phyloP scores from a whole-genome alignment of 1,140 invertebrate species.

The Drosophila lowei region DNA sequence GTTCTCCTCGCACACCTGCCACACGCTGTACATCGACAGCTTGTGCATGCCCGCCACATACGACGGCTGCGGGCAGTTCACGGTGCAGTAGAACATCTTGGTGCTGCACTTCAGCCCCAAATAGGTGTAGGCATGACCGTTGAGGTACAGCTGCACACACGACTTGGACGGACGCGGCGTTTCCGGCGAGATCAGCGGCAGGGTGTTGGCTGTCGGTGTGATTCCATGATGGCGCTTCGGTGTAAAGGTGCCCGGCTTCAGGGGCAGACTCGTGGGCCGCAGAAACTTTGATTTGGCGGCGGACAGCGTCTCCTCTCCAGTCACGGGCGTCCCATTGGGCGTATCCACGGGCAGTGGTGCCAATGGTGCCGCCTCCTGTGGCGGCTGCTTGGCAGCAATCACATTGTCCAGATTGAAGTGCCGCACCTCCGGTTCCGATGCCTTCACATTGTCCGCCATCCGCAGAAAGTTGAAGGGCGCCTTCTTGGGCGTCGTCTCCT shows the following conservation, averaged over 20 bases:
- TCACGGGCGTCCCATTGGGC: conserved; percentile 21
- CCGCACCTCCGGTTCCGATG: conserved; percentile 73
- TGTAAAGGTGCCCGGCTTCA: conserved; percentile 91
- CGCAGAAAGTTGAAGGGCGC: conserved; percentile 72
- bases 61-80: conserved; percentile 96
- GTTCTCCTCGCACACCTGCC: conserved; percentile 91
- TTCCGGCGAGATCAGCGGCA: conserved; percentile 93
- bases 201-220: conserved; percentile 89
- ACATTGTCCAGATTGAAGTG: conserved; percentile 86
- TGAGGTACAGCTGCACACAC: conserved; percentile 93
- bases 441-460: conserved; percentile 77
- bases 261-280: conserved; percentile 89
- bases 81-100: conserved; percentile 94
- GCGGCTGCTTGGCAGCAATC: conserved; percentile 10
- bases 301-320: background rate
- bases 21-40: conserved; percentile 99
- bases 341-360: conserved; percentile 67
- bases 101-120: conserved; percentile 95
- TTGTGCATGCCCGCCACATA: conserved; percentile 95
- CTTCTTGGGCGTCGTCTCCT: conserved; percentile 31
- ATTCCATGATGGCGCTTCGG: conserved; percentile 91
- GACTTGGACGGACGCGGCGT: conserved; percentile 94
- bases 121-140: conserved; percentile 96
- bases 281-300: conserved; percentile 85
- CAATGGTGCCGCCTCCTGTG: conserved; percentile 35